Conservation (phyloP, 1,140 invertebrate species). For the Trichonephila clavata region DNA sequence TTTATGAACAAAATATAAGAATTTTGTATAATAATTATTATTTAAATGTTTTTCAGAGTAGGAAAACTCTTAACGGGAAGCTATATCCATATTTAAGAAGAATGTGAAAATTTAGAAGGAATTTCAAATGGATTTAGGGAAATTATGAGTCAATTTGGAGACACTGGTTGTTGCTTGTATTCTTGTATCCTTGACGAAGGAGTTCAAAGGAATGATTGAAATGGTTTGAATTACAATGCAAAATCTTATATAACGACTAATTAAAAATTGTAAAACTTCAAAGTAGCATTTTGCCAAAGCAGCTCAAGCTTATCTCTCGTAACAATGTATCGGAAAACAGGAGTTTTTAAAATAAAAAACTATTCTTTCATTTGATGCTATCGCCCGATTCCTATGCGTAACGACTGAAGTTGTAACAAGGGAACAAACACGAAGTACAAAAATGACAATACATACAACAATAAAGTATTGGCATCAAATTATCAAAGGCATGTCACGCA, state of each 20-base stretch:
- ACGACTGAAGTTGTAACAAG: not conserved
- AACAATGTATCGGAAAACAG: not conserved
- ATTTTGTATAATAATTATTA: too few species aligned
- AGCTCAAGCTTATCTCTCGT: not conserved
- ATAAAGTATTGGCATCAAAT: not conserved
- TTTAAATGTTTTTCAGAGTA: too few species aligned
- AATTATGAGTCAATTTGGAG: not conserved
- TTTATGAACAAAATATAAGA: too few species aligned
- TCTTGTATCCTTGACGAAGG: not conserved
- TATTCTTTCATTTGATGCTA: too few species aligned
- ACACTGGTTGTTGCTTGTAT: not conserved
- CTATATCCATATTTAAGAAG: too few species aligned
- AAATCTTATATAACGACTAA: not conserved
- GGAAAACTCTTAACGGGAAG: too few species aligned
- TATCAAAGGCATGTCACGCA: too few species aligned
- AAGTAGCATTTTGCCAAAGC: not conserved
- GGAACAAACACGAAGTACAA: not conserved
- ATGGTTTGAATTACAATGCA: not conserved
- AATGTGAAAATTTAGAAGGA: too few species aligned
- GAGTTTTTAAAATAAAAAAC: not conserved
- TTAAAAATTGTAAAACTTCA: not conserved
- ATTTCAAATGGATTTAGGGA: too few species aligned
- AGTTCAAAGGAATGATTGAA: conserved; percentile 13
- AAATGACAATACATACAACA: conserved; percentile 18
- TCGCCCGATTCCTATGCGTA: too few species aligned